Evolutionary conservation across 2,113 vertebrate species (phyloP).

Genomic region (Isichthys henryi): DNA sequence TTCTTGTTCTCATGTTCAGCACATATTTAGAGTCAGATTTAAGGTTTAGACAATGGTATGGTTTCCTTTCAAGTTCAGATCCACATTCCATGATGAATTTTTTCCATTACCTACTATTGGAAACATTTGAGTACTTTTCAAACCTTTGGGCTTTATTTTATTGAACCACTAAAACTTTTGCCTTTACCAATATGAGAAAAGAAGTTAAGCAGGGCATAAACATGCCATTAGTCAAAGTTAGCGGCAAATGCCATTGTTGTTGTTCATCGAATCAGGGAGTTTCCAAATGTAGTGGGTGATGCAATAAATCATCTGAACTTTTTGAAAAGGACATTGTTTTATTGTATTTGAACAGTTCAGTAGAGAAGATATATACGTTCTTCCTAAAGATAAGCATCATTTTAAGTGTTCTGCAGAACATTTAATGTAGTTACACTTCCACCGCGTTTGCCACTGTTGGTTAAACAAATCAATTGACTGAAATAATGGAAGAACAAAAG

Average conservation of each 20-base stretch:
- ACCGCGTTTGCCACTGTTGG: not conserved
- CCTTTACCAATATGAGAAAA: not conserved
- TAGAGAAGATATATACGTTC: not conserved
- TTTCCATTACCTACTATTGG: constrained; percentile 2
- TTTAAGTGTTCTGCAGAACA: not conserved
- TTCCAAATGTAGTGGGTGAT: not conserved
- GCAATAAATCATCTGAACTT: not conserved
- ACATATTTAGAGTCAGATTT: not conserved
- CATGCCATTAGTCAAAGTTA: not conserved
- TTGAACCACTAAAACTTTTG: not conserved
- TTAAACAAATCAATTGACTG: not conserved
- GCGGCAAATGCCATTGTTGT: not conserved
- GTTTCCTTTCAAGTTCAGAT: not conserved
- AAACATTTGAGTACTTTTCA: not conserved
- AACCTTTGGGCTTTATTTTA: not conserved
- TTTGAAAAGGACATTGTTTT: not conserved
- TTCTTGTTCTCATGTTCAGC: not conserved
- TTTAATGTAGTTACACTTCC: not conserved
- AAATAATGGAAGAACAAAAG: not conserved
- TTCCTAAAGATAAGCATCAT: not conserved
- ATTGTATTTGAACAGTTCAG: not conserved
- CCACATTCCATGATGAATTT: not conserved
- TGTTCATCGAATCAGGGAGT: not conserved
- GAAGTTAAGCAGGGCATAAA: not conserved
- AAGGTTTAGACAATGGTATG: not conserved